Evolutionary conservation across 2,797 vertebrate species (phyloP), one percentile per base, ranked within the genome.

Genomic region (Pseudomugil tenellus): DNA sequence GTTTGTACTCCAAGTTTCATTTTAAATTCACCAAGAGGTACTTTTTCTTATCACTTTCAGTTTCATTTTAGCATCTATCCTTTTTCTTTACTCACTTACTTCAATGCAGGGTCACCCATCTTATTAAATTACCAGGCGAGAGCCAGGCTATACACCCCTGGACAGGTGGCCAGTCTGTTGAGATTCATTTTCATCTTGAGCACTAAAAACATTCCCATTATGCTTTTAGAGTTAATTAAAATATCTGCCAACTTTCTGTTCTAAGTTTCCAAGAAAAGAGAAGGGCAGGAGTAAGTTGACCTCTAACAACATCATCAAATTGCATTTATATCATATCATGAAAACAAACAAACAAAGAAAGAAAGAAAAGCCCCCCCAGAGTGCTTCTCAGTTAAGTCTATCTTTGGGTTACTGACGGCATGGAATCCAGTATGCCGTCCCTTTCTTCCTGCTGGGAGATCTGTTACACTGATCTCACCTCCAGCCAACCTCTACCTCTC

Each of bases 401-500:
- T 46, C 21, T 41, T 4, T 0, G 29, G 77, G 63, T 72, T 70
- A 67, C 58, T 26, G 57, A 68, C 17, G 7, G 16, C 26, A n/a
- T 32, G 76, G 76, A 69, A 77, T 70, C 74, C 55, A 17, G 70
- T 56, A 46, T 0, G 73, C 72, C 77, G 6, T 65, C 34, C 60
- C 67, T 76, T 75, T 81, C 83, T 81, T 86, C 78, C 89, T 87
- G 75, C 75, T 26, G 63, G 72, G 34, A 81, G 86, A 87, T 89
- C 85, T 0, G 58, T 89, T 89, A 81, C 89, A 80, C 64, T 34
- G 68, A 74, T 69, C 72, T 87, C 82, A 88, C 84, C 88, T 89
- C 87, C 80, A 90, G 80, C 69, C 84, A 80, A 84, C 87, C 79
- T 87, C 73, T 79, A 77, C 67, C 70, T 67, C 61, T 67, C 74